Base-by-base conservation (phyloP, 2,113 vertebrate genomes). In the Megaleporinus macrocephalus region DNA sequence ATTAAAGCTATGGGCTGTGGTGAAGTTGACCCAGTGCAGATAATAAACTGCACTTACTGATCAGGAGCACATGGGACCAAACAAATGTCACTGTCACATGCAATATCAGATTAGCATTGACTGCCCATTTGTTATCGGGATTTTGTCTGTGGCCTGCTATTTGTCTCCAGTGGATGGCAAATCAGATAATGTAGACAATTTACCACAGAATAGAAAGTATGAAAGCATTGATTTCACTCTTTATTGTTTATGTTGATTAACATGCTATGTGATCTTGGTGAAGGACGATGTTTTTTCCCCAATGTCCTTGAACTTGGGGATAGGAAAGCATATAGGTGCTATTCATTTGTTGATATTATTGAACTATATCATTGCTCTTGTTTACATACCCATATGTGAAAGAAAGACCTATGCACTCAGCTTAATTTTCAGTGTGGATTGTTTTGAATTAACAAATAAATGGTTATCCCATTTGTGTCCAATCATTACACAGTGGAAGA, bases 201-300 rank as follows among this genome's bases (percentile, higher is more conserved):
- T 59, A 61, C 41, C 10, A 63, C 15, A 29, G 57, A 72, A 71
- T 75, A 87, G 82, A 87, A 84, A 86, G 89, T 51, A 49, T 76
- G 18, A 76, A 49, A 27, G 41, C 41, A 27, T 47, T 24, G 15
- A n/a, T 65, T 53, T n/a, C 27, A 24, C 9, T 24, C 22, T 70
- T 70, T 70, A 36, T 22, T 30, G 3, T 68, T 6, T 68, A 36
- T 7, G 30, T 30, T 18, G 62, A 13, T 44, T 44, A 11, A 10
- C 7, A 18, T 16, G 61, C 14, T 63, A 63, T 65, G 14, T 30
- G 62, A 65, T 65, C 27, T 16, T 65, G 27, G 26, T 30, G 61
- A 65, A 30, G 27, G 29, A 65, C 62, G 18, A 16, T 65, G 27
- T 12, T 65, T 29, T 29, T 65, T 27, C 30, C 62, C 30, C 62